These are phyloP conservation scores for Tetramorium alpestre DNA, from an alignment of 1,140 invertebrate species.

Conservation along the genomic window DNA sequence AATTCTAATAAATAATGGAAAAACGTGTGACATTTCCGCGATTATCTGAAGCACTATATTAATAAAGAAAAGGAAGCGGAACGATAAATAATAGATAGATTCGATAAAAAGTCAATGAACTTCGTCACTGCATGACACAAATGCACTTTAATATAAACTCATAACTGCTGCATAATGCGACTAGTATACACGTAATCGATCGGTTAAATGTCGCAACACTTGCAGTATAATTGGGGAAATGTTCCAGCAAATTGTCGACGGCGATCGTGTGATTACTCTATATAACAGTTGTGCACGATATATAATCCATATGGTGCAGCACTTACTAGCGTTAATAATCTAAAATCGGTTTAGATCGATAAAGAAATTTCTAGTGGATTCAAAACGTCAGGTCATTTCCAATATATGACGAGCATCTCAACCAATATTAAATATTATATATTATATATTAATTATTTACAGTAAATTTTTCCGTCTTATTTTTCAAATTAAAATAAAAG, in stretches of 20 bases:
- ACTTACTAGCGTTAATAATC: conserved; percentile 18
- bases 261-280: conserved; percentile 35
- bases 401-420: background rate
- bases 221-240: conserved; percentile 48
- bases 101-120: conserved; percentile 4
- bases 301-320: conserved; percentile 5
- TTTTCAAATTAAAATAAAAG: background rate
- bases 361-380: background rate
- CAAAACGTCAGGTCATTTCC: background rate
- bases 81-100: background rate
- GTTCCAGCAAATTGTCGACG: conserved; percentile 19
- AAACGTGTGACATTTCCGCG: background rate
- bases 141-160: conserved; percentile 8
- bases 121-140: background rate
- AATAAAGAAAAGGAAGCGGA: background rate
- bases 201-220: conserved; percentile 52
- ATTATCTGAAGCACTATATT: background rate
- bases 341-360: background rate
- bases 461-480: background rate
- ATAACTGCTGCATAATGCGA: conserved; percentile 18
- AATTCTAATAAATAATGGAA: background rate
- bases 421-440: background rate
- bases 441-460: background rate
- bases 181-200: conserved; percentile 42
- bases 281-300: background rate